A percentile compares a stretch with the other conserved stretches of the same genome.
phyloP scores from a whole-genome alignment of 2,797 vertebrate species.

The Yasuhikotakia modesta region DNA sequence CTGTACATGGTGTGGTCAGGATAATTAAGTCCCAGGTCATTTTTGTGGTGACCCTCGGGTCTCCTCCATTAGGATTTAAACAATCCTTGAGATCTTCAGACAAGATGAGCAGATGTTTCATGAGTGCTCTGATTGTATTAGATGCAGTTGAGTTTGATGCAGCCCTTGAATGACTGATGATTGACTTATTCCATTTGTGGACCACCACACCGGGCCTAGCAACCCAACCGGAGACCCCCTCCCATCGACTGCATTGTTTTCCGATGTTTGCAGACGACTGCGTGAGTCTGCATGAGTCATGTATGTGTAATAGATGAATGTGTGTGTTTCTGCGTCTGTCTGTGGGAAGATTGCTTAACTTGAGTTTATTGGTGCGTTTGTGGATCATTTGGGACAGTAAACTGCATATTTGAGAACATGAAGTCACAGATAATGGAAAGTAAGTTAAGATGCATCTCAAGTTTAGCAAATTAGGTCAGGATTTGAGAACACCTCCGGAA shows the following conservation, averaged over 20 bases:
- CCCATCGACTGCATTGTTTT: background rate
- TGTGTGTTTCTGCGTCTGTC: constrained; percentile 16
- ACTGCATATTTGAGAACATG: constrained; percentile 29
- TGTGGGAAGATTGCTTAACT: background rate
- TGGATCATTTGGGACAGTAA: constrained; percentile 13
- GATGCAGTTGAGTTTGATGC: constrained; percentile 23
- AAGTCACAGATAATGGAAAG: constrained; percentile 49
- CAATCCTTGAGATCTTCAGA: constrained; percentile 10
- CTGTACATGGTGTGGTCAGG: constrained; percentile 35
- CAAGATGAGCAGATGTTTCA: constrained; percentile 37
- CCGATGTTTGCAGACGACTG: constrained; percentile 1
- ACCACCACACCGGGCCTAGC: background rate
- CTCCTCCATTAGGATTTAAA: constrained; percentile 37
- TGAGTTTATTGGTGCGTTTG: background rate
- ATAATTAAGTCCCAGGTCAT: constrained; percentile 57
- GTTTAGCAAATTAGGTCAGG: constrained; percentile 46
- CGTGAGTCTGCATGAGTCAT: constrained; percentile 7
- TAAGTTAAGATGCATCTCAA: constrained; percentile 37
- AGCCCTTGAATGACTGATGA: background rate
- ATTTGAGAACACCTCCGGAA: constrained; percentile 35
- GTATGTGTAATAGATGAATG: background rate
- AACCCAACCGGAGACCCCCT: constrained; percentile 8
- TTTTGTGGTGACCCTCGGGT: constrained; percentile 36
- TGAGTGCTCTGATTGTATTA: constrained; percentile 30
- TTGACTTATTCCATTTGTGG: constrained; percentile 10